phyloP scores from a whole-genome alignment of 2,113 vertebrate species.

The Scomber japonicus region DNA sequence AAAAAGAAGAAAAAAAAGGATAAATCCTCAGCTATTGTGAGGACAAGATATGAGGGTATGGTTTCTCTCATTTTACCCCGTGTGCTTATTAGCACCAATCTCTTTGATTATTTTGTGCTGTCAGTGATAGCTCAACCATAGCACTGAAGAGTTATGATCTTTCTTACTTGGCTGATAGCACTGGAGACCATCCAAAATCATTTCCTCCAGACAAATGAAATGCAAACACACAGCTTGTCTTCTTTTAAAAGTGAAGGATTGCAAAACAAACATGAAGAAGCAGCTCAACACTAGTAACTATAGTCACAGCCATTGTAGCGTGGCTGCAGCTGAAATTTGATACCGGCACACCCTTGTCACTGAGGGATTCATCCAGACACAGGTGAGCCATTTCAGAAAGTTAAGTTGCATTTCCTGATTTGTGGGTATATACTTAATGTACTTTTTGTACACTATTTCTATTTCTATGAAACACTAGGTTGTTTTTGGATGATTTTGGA shows the following conservation, averaged over 20 bases:
- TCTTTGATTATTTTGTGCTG: conserved; percentile 45
- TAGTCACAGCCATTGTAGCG: conserved; percentile 32
- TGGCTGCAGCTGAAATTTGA: conserved; percentile 57
- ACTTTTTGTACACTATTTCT: background rate
- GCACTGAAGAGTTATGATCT: conserved; percentile 40
- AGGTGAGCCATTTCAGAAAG: conserved; percentile 37
- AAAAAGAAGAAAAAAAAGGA: no score
- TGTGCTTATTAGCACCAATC: conserved; percentile 13
- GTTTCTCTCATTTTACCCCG: conserved; percentile 19
- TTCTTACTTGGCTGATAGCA: conserved; percentile 37
- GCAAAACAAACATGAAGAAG: conserved; percentile 50
- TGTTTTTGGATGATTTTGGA: background rate
- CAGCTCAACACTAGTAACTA: conserved; percentile 30
- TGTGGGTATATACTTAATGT: background rate
- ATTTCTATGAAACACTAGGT: background rate
- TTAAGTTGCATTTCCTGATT: background rate
- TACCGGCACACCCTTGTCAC: conserved; percentile 52
- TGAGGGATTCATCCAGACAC: conserved; percentile 13
- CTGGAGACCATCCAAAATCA: conserved; percentile 37
- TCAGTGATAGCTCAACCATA: conserved; percentile 30
- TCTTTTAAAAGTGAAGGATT: conserved; percentile 50
- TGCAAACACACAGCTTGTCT: conserved; percentile 48
- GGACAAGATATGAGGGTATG: conserved; percentile 8
- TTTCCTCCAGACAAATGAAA: conserved; percentile 5
- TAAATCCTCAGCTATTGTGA: background rate